These are phyloP conservation scores for Urosaurus nigricauda DNA, from an alignment of 2,797 vertebrate species.

Conservation along the genomic window DNA sequence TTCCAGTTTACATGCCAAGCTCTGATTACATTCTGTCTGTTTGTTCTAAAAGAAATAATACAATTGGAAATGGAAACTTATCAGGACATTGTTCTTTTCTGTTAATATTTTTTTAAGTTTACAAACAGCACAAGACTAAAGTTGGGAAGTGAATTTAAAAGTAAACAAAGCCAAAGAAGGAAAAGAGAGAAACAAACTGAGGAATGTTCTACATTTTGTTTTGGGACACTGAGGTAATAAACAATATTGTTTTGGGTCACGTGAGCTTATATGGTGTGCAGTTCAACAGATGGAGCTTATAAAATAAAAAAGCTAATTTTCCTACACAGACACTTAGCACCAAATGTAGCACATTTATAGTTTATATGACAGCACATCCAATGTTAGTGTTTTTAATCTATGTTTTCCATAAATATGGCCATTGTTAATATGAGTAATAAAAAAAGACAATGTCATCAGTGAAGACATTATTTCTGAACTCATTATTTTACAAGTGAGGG, in stretches of 20 bases:
- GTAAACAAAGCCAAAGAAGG: conserved; percentile 58
- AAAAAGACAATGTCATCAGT: neutral
- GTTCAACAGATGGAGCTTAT: conserved; percentile 58
- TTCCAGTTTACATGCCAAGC: neutral
- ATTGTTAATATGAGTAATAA: conserved; percentile 13
- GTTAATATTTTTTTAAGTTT: conserved; percentile 24
- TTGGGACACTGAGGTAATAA: conserved; percentile 58
- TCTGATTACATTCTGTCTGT: conserved; percentile 1
- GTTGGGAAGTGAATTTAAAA: conserved; percentile 25
- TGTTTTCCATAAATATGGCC: neutral
- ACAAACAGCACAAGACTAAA: conserved; percentile 6
- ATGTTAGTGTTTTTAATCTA: neutral
- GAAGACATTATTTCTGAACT: neutral
- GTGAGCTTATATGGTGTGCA: conserved; percentile 39
- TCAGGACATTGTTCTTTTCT: neutral
- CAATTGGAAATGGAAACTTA: neutral
- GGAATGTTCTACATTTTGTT: conserved; percentile 47
- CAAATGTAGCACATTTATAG: neutral
- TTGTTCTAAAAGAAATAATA: conserved; percentile 11
- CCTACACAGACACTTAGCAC: conserved; percentile 22
- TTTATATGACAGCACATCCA: neutral
- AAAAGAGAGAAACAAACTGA: conserved; percentile 44
- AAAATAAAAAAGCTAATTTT: conserved; percentile 43
- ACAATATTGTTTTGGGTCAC: conserved; percentile 59
- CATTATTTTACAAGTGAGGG: neutral